Evolutionary conservation across 2,113 vertebrate species (phyloP).

Genomic region (Corydoras maculifer): DNA sequence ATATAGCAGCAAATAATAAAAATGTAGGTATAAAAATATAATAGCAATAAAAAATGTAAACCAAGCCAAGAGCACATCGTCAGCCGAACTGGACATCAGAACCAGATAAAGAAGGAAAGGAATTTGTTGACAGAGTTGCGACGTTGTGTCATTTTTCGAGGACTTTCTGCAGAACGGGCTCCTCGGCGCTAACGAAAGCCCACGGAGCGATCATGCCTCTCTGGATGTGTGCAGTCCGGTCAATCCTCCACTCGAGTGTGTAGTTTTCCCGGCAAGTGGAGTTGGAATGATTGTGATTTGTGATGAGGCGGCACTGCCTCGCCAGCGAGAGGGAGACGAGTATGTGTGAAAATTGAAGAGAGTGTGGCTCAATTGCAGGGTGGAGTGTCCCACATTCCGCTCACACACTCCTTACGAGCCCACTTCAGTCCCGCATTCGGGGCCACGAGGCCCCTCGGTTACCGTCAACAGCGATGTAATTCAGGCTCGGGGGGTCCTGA

Average conservation of each 20-base stretch:
- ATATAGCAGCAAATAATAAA: no score
- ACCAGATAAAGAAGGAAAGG: background rate
- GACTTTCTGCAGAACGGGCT: background rate
- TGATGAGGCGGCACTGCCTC: background rate
- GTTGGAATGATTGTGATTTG: constrained; percentile 18
- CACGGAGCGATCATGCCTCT: background rate
- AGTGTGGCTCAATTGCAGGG: constrained; percentile 8
- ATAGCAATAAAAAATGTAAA: no score
- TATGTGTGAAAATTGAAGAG: background rate
- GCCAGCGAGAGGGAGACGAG: background rate
- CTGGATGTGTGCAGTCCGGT: background rate
- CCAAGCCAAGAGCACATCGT: background rate
- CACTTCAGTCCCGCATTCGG: background rate
- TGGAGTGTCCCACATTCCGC: constrained; percentile 14
- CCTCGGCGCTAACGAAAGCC: background rate
- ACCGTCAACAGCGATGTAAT: constrained; percentile 10
- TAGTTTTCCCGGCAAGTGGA: constrained; percentile 1
- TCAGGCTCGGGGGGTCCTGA: constrained; percentile 34
- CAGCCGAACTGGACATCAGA: background rate
- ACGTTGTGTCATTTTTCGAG: background rate
- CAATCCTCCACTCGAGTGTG: constrained; percentile 5
- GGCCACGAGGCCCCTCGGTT: background rate
- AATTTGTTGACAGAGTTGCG: background rate
- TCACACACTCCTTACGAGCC: background rate
- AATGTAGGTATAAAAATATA: no score